Conservation (phyloP, 2,797 vertebrate genomes). For the Ctenochaetus hawaiiensis region DNA sequence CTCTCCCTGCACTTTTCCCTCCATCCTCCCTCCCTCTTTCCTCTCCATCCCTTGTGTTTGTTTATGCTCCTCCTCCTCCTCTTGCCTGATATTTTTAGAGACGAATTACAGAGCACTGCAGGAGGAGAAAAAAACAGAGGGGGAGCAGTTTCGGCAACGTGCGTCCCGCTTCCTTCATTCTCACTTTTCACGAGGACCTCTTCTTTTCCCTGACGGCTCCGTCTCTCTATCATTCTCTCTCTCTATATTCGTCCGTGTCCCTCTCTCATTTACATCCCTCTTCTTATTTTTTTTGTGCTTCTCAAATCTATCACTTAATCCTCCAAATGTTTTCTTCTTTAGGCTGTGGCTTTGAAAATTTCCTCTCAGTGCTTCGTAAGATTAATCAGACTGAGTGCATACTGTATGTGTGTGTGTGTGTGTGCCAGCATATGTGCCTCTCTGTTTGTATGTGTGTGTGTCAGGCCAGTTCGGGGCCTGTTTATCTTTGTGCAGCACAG, state of each 20-base stretch:
- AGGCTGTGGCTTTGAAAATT: constrained; percentile 29
- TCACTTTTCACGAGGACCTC: constrained; percentile 52
- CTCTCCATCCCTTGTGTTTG: constrained; percentile 67
- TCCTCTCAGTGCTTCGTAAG: not conserved
- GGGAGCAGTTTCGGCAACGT: constrained; percentile 78
- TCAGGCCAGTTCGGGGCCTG: not conserved
- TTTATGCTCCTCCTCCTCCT: constrained; percentile 76
- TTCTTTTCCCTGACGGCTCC: constrained; percentile 39
- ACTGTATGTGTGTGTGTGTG: constrained; percentile 22
- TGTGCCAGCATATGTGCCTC: constrained; percentile 15
- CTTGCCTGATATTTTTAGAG: constrained; percentile 84
- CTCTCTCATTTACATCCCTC: constrained; percentile 36
- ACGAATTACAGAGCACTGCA: constrained; percentile 79
- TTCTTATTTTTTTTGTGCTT: constrained; percentile 15
- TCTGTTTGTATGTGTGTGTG: constrained; percentile 29
- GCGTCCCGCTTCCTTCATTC: constrained; percentile 70
- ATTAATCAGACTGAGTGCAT: constrained; percentile 45
- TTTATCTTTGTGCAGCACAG: constrained; percentile 32
- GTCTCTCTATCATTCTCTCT: constrained; percentile 49
- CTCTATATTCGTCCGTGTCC: constrained; percentile 39
- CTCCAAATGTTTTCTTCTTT: not conserved
- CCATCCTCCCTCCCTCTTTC: constrained; percentile 44
- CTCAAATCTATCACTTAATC: constrained; percentile 35
- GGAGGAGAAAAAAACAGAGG: constrained; percentile 60
- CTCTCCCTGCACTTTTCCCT: constrained; percentile 31